These are phyloP conservation scores for Macrobrachium nipponense DNA, from an alignment of 1,140 invertebrate species.

Conservation along the genomic window DNA sequence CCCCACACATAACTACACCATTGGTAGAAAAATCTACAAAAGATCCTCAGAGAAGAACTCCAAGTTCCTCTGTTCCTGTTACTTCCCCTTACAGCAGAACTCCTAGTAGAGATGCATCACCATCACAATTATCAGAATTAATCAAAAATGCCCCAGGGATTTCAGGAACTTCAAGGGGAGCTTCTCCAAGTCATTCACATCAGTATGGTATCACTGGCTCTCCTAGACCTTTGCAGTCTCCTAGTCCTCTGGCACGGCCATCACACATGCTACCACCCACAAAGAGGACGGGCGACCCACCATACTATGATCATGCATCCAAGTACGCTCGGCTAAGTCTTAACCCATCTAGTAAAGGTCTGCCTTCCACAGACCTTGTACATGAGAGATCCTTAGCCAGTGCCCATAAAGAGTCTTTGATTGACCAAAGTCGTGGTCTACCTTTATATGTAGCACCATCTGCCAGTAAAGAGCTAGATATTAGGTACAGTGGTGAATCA, in stretches of 20 bases:
- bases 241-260: neutral
- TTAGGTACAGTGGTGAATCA: conserved; percentile 20
- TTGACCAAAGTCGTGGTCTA: conserved; percentile 37
- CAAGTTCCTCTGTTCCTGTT: conserved; percentile 28
- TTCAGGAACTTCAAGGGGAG: conserved; percentile 26
- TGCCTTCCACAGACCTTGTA: neutral
- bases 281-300: conserved; percentile 45
- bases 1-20: conserved; percentile 42
- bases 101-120: conserved; percentile 18
- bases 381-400: conserved; percentile 25
- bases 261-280: conserved; percentile 25
- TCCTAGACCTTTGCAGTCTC: conserved; percentile 39
- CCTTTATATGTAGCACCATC: conserved; percentile 25
- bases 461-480: conserved; percentile 19
- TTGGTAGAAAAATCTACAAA: conserved; percentile 29
- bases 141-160: conserved; percentile 34
- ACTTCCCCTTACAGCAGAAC: conserved; percentile 3
- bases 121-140: conserved; percentile 18
- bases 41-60: conserved; percentile 22
- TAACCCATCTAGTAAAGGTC: conserved; percentile 22
- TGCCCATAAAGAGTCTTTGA: conserved; percentile 28
- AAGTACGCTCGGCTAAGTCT: conserved; percentile 32
- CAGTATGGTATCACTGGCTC: conserved; percentile 41
- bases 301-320: conserved; percentile 25
- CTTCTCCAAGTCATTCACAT: conserved; percentile 37